Evolutionary conservation across 2,797 vertebrate genomes (phyloP).

Genomic region (Australoheros facetus): DNA sequence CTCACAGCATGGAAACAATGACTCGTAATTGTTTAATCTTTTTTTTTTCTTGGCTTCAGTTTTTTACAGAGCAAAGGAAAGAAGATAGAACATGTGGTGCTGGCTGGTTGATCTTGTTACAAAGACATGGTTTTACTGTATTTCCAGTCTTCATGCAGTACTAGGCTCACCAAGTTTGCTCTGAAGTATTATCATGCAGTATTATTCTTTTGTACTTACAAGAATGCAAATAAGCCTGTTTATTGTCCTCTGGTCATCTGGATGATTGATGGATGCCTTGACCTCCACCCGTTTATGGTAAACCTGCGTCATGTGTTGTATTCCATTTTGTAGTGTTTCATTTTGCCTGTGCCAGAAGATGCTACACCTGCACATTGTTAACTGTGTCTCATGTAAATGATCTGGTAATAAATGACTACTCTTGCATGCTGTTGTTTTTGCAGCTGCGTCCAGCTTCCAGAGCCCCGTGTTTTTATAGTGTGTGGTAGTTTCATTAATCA

Average conservation of each 20-base stretch:
- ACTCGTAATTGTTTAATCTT: neutral
- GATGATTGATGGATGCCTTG: neutral
- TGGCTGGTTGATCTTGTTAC: neutral
- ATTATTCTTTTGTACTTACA: neutral
- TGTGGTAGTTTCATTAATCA: neutral
- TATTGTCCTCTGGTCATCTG: neutral
- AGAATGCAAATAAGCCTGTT: too few species aligned
- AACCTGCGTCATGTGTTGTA: neutral
- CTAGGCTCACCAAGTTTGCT: too few species aligned
- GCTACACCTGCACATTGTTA: constrained; percentile 35
- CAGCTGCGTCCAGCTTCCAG: constrained; percentile 26
- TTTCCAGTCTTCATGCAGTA: neutral
- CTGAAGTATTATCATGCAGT: neutral
- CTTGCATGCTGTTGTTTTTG: neutral
- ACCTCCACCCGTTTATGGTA: neutral
- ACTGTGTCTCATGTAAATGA: constrained; percentile 16
- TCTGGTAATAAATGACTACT: neutral
- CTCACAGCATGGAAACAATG: constrained; percentile 27
- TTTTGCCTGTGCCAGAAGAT: constrained; percentile 1
- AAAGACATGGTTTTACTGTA: neutral
- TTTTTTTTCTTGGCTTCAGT: neutral
- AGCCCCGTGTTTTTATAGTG: neutral
- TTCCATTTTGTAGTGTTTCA: constrained; percentile 8
- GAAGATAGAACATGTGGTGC: neutral
- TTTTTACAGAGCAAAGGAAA: neutral